phyloP scores from a whole-genome alignment of 2,113 vertebrate genomes.

The Condylura cristata region DNA sequence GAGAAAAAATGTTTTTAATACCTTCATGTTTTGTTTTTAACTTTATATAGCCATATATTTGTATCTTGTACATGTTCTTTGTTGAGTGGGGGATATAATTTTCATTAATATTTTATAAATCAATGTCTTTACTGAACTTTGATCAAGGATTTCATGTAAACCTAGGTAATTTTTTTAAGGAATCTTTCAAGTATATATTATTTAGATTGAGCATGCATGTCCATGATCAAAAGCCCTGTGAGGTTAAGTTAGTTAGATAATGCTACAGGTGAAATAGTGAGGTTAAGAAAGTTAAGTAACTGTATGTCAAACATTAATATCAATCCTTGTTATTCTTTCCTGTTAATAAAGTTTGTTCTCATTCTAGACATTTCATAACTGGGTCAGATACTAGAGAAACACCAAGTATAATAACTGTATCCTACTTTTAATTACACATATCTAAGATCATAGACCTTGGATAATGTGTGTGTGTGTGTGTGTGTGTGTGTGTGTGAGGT shows the following conservation, averaged over 20 bases:
- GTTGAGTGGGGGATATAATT: neutral
- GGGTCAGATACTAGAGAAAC: neutral
- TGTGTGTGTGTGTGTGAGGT: neutral
- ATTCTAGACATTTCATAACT: neutral
- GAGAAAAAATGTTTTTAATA: neutral
- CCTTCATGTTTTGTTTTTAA: neutral
- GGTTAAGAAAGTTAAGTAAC: neutral
- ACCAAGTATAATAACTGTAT: neutral
- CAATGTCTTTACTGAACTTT: neutral
- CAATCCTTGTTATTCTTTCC: neutral
- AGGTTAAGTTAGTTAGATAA: neutral
- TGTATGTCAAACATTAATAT: neutral
- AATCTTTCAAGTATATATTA: neutral
- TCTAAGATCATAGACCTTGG: neutral
- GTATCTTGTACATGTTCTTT: neutral
- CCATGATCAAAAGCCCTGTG: neutral
- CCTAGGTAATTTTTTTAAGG: neutral
- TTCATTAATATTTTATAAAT: neutral
- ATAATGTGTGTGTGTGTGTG: no score
- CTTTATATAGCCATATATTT: neutral
- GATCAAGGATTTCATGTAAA: neutral
- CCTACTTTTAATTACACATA: neutral
- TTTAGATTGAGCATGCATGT: neutral
- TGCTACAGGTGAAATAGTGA: neutral
- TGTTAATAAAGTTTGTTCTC: neutral